Percentiles rank a stretch among this genome's conserved stretches.
These are phyloP conservation scores for Odocoileus hemionus DNA, from an alignment of 2,113 vertebrate genomes.

Conservation along the genomic window DNA sequence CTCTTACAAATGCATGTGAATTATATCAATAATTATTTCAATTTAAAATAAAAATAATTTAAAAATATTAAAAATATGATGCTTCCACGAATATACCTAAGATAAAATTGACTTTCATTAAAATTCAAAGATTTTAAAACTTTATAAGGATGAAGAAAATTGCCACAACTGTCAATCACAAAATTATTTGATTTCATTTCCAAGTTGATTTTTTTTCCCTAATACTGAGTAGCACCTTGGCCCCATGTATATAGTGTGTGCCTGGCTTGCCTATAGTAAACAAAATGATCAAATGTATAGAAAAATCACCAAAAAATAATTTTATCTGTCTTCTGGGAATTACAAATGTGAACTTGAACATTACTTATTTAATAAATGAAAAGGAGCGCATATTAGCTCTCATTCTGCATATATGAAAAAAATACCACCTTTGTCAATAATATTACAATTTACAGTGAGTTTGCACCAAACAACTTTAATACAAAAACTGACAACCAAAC, in stretches of 20 bases:
- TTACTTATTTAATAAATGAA: not conserved
- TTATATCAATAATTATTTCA: not conserved
- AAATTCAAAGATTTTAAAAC: not conserved
- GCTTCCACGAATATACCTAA: not conserved
- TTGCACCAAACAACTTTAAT: not conserved
- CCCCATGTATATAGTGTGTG: not conserved
- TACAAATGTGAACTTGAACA: not conserved
- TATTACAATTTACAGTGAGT: not conserved
- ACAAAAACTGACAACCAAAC: not conserved
- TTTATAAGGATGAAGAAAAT: not conserved
- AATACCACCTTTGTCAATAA: not conserved
- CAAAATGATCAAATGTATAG: not conserved
- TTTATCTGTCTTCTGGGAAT: not conserved
- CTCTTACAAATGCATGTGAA: not conserved
- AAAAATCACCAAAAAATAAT: not conserved
- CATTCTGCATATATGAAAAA: not conserved
- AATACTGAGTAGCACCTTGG: not conserved
- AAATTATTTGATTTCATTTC: not conserved
- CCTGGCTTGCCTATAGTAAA: not conserved
- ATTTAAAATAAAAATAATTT: not conserved
- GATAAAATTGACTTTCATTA: not conserved
- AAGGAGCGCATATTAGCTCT: not conserved
- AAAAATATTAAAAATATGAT: not conserved
- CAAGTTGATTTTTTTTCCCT: not conserved
- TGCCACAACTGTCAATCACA: not conserved